Base-by-base conservation (phyloP, 1,140 invertebrate genomes). In the Adoxophyes honmai region DNA sequence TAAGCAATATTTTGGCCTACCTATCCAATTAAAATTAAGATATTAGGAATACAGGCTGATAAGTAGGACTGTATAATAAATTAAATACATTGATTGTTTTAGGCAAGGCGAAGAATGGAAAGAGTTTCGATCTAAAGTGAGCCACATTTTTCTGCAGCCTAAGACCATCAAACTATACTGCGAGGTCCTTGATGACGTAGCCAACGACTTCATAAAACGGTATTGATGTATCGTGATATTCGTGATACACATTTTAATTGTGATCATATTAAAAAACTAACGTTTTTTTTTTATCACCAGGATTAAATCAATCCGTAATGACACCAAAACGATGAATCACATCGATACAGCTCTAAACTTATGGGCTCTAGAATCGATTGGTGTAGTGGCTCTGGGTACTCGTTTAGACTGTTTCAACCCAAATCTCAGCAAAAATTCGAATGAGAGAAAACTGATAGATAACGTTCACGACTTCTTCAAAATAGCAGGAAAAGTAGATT, bases 81-180 rank as follows among this genome's bases (percentile, higher is more conserved):
- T 6, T 1, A 9, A n/a, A 52, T 28, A 28, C 13, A 1, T 34
- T 4, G 1, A 35, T 60, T 48, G 38, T 67, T 80, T 21, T 81
- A 95, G 94, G 6, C 94, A 95, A 68, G 94, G 94, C 13, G 92
- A 94, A 73, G 91, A 92, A 64, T 96, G 94, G 94, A 92, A 68
- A 21, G 38, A 60, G 13, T 60, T 72, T 15, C 44, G 70, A 16
- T 63, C 66, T 8, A 57, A 51, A 18, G 64, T 64, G 0, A 72
- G 64, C 44, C 61, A 60, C 3, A 54, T 69, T 11, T 28, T 69
- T 52, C 35, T 72, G 44, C 60, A 66, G 11, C 63, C 60, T 10
- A 66, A 66, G 44, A 72, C 57, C 28, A 61, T 68, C 14, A 66
- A 65, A 18, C 9, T 44, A n/a, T 44, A 44, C 18, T 1, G 15